Conservation (phyloP, 2,888 invertebrate genomes). For the Cataglyphis cursor region DNA sequence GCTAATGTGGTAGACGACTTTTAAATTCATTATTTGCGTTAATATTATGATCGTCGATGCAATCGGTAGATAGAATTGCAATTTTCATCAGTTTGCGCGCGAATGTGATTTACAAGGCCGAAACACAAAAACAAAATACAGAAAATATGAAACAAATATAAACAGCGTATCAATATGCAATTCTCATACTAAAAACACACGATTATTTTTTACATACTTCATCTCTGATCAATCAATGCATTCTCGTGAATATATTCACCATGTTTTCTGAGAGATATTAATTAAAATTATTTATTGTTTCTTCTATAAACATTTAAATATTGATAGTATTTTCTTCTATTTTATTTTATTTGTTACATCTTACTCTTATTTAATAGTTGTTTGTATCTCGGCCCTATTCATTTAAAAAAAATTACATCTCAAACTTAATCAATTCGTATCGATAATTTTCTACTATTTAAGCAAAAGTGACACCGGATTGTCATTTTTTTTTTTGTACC, state of each 20-base stretch:
- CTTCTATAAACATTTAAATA: neutral
- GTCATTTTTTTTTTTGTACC: neutral
- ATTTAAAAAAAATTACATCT: neutral
- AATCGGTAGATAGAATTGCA: neutral
- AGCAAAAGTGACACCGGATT: neutral
- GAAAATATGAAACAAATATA: conserved; percentile 1
- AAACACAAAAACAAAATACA: conserved; percentile 12
- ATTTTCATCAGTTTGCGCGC: neutral
- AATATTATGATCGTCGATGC: neutral
- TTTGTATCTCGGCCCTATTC: neutral
- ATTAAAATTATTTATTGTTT: neutral
- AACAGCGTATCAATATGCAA: conserved; percentile 1
- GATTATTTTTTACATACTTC: neutral
- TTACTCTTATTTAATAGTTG: neutral
- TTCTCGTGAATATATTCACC: neutral
- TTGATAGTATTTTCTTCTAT: neutral
- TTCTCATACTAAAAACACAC: conserved; percentile 3
- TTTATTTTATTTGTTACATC: neutral
- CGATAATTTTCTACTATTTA: neutral
- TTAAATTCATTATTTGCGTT: neutral
- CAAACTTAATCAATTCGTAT: neutral
- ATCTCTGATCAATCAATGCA: conserved; percentile 4
- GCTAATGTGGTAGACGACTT: neutral
- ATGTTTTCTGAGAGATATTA: neutral
- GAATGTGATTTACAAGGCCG: neutral